These are phyloP conservation scores for Leptinotarsa peninsularis DNA, from an alignment of 2,888 invertebrate species.

Conservation along the genomic window DNA sequence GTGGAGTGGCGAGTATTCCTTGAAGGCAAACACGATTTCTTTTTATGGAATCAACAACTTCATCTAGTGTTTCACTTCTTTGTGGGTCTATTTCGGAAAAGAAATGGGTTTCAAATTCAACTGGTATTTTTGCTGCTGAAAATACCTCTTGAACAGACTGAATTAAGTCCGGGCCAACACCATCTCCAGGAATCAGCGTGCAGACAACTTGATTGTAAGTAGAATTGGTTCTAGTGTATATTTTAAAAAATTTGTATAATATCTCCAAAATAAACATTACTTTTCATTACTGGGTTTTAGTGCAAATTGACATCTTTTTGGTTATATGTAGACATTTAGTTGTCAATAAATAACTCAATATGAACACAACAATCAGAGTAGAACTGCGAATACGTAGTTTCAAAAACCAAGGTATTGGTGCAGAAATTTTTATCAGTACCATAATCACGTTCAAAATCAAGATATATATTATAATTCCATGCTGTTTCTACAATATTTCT, in stretches of 20 bases:
- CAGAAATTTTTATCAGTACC: too few species aligned
- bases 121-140: slow-evolving; percentile 12
- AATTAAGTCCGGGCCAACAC: slow-evolving; percentile 14
- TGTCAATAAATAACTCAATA: neutral
- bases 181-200: slow-evolving; percentile 23
- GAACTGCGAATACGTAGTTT: too few species aligned
- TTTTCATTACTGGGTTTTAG: neutral
- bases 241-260: neutral
- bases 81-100: slow-evolving; percentile 20
- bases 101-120: slow-evolving; percentile 12
- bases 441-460: too few species aligned
- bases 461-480: too few species aligned
- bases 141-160: slow-evolving; percentile 13
- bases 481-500: too few species aligned
- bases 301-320: neutral
- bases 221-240: neutral
- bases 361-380: neutral
- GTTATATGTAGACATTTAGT: neutral
- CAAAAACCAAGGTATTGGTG: too few species aligned
- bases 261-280: neutral
- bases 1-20: slow-evolving; percentile 83
- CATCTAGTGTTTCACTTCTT: neutral
- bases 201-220: neutral
- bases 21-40: slow-evolving; percentile 21
- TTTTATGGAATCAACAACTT: slow-evolving; percentile 2